Conservation (phyloP, 2,797 vertebrate species). For the Acanthopagrus latus region DNA sequence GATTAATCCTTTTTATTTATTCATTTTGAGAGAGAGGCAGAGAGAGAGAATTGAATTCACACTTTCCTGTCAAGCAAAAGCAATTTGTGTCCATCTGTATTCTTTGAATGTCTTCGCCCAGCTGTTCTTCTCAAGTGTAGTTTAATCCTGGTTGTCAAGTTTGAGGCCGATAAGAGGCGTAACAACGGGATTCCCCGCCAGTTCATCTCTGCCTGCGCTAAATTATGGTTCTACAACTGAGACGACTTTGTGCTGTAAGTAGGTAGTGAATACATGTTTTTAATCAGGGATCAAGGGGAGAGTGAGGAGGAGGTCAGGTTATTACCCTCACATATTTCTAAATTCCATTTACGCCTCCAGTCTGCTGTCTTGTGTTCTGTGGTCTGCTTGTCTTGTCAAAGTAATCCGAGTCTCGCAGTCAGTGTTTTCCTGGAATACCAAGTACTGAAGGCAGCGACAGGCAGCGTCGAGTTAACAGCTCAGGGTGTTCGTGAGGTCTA, state of each 20-base stretch:
- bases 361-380: slow-evolving; percentile 45
- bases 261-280: slow-evolving; percentile 58
- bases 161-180: slow-evolving; percentile 57
- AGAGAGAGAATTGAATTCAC: slow-evolving; percentile 33
- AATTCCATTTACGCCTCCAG: slow-evolving; percentile 42
- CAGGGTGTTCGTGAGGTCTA: slow-evolving; percentile 43
- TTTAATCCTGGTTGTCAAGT: slow-evolving; percentile 69
- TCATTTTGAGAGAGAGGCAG: not conserved
- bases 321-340: slow-evolving; percentile 64
- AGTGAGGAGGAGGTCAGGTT: slow-evolving; percentile 60
- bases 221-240: slow-evolving; percentile 42
- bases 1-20: slow-evolving; percentile 39
- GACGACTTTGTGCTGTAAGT: slow-evolving; percentile 37
- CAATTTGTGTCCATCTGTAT: slow-evolving; percentile 42
- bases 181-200: slow-evolving; percentile 57
- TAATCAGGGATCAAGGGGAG: slow-evolving; percentile 50
- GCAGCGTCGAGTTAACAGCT: slow-evolving; percentile 43
- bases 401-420: slow-evolving; percentile 61
- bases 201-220: slow-evolving; percentile 43
- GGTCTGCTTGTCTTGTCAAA: slow-evolving; percentile 60
- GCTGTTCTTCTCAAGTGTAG: slow-evolving; percentile 57
- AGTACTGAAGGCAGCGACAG: slow-evolving; percentile 48
- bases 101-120: slow-evolving; percentile 44
- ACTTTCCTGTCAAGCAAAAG: slow-evolving; percentile 41
- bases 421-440: slow-evolving; percentile 73